Percentiles rank a stretch among this genome's conserved stretches.
Evolutionary conservation across 1,140 invertebrate genomes (phyloP).

Genomic region (Heterodera carotae): DNA sequence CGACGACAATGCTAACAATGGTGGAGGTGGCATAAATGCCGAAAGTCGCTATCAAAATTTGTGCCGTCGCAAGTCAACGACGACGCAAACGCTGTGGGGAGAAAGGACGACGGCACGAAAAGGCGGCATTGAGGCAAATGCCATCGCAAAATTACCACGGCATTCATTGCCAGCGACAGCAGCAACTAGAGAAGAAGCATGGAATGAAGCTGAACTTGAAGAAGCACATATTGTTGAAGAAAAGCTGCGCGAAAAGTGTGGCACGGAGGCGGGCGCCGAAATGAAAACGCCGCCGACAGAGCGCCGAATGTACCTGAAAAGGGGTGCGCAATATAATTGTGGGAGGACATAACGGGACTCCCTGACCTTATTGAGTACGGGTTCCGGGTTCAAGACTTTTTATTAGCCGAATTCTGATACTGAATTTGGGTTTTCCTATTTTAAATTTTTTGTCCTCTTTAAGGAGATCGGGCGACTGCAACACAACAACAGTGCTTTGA

Average conservation of each 20-base stretch:
- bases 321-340: too few relatives aligned
- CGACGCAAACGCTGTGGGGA: not conserved
- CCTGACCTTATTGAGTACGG: too few relatives aligned
- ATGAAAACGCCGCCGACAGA: slow-evolving; percentile 13
- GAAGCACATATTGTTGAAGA: not conserved
- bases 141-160: too few relatives aligned
- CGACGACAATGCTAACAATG: not conserved
- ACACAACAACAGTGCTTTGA: too few relatives aligned
- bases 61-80: not conserved
- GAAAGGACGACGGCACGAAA: not conserved
- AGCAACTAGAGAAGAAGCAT: not conserved
- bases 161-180: too few relatives aligned
- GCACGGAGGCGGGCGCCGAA: not conserved
- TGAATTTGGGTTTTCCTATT: too few relatives aligned
- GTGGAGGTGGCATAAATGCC: not conserved
- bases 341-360: too few relatives aligned
- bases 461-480: too few relatives aligned
- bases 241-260: not conserved
- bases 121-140: not conserved
- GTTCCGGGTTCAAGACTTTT: too few relatives aligned
- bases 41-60: not conserved
- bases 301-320: not conserved
- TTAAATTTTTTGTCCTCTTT: too few relatives aligned
- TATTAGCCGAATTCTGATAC: too few relatives aligned
- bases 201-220: too few relatives aligned